Evolutionary conservation across 1,140 invertebrate genomes (phyloP), one percentile per base, ranked within the genome.

Genomic region (Whitmania pigra): DNA sequence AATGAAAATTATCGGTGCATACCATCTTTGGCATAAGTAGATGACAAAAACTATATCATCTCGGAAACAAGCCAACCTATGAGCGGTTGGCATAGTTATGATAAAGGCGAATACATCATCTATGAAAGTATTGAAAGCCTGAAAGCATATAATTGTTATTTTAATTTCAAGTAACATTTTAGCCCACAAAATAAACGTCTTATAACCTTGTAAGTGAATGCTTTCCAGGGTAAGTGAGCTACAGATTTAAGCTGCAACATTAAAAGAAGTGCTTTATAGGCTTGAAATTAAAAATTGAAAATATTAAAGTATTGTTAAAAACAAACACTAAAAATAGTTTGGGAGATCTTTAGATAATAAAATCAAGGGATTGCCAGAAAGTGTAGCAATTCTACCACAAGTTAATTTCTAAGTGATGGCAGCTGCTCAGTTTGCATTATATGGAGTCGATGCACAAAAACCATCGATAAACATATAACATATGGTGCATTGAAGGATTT

Each of bases 91-190:
- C 93, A 98, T 99, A 29, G 92, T 94, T 74, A 99, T 95, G 69
- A 99, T 93, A 82, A 99, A 99, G 11, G 95, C 95, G 85, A 99
- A 98, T 31, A 99, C 86, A 82, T 99, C 95, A 81, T 99, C 96
- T 75, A 99, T 98, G 81, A 99, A 98, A 0, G 96, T 99, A 80
- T 98, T 99, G 79, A 98, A 97, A 22, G 95, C 95, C 86, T 88
- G 79, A 67, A 82, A 83, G 74, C 75, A 75, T 73, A 73, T 73
- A 72, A 72, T 66, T 63, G 22, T 25, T 25, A 63, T n/a, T 20
- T n/a, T 57, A 2, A 57, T 25, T n/a, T n/a, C n/a, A n/a, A n/a
- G n/a, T n/a, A n/a, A n/a, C n/a, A n/a, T n/a, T n/a, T n/a, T n/a
- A 60, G 17, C 9, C 17, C 9, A 22, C 17, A n/a, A 60, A 60